Percentiles rank a stretch among this genome's conserved stretches.
Conservation (phyloP, 2,113 vertebrate species). For the Eurystomus gularis region DNA sequence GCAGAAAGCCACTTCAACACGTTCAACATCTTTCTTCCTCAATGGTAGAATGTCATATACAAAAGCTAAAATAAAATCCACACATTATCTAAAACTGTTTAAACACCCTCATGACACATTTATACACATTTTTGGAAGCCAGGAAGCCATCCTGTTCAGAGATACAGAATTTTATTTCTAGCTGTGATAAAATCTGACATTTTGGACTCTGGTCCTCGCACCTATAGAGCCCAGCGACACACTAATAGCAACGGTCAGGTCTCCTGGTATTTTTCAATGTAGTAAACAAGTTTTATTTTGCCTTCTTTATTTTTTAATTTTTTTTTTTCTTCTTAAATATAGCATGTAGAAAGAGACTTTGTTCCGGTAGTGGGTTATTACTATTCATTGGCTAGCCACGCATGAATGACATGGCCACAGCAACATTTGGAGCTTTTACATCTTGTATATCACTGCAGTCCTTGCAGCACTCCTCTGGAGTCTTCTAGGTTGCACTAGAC, state of each 20-base stretch:
- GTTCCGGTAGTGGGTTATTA: background rate
- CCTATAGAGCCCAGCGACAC: background rate
- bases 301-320: background rate
- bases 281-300: background rate
- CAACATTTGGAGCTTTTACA: background rate
- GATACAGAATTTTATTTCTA: background rate
- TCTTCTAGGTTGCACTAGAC: background rate
- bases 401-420: rapidly evolving
- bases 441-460: background rate
- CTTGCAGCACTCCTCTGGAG: background rate
- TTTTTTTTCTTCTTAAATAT: background rate
- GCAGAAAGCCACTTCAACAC: background rate
- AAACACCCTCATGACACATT: background rate
- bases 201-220: background rate
- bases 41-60: background rate
- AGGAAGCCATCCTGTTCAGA: background rate
- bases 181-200: background rate
- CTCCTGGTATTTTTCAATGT: background rate
- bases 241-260: background rate
- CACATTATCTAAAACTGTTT: background rate
- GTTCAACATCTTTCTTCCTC: background rate
- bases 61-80: background rate
- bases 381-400: background rate
- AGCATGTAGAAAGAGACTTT: background rate
- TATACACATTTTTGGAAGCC: background rate